Evolutionary conservation across 2,113 vertebrate species (phyloP).

Genomic region (Strix uralensis): DNA sequence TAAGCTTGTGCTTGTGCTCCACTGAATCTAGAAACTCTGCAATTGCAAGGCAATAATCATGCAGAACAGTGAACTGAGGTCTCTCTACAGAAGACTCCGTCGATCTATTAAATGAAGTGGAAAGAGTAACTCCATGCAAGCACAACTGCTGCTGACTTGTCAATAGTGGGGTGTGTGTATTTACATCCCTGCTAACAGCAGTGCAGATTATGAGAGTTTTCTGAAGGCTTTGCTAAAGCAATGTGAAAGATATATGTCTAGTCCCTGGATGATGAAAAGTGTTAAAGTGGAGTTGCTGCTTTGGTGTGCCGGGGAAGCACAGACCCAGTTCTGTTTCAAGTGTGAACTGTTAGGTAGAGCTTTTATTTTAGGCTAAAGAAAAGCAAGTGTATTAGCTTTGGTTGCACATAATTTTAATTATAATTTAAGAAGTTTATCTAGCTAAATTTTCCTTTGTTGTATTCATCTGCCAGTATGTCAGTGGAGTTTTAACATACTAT

Average conservation of each 20-base stretch:
- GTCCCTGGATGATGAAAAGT: neutral
- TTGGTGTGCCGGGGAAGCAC: neutral
- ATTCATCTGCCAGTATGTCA: neutral
- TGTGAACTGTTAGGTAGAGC: neutral
- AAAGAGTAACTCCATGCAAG: neutral
- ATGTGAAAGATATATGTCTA: neutral
- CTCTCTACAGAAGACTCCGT: neutral
- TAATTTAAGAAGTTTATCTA: neutral
- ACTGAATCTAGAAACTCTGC: neutral
- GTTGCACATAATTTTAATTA: neutral
- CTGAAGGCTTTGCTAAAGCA: neutral
- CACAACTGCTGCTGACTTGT: neutral
- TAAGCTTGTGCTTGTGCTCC: neutral
- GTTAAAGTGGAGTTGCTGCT: neutral
- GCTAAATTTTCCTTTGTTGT: neutral
- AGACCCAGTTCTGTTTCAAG: neutral
- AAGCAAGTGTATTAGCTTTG: neutral
- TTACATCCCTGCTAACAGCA: neutral
- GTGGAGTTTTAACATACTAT: neutral
- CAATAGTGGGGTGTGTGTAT: neutral
- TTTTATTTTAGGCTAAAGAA: neutral
- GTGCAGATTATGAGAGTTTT: neutral
- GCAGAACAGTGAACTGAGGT: neutral
- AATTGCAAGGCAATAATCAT: neutral
- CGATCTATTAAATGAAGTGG: neutral